Percentiles rank a stretch among this genome's conserved stretches.
Conservation (phyloP, 1,140 invertebrate species). For the Streblospio benedicti region DNA sequence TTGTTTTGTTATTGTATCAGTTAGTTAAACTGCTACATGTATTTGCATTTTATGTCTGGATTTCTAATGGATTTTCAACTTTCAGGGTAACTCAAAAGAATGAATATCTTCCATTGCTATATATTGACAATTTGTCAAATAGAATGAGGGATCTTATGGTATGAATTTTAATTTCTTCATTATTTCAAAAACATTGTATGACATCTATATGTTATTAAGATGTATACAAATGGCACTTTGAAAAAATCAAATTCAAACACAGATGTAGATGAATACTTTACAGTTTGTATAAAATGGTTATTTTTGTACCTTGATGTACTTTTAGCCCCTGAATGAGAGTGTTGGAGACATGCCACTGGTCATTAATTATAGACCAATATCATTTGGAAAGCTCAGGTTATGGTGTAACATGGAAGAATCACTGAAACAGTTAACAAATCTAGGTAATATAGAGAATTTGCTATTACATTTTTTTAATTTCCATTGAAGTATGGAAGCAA, state of each 20-base stretch:
- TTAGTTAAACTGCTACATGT: neutral
- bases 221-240: neutral
- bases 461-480: too few relatives aligned
- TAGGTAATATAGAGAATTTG: too few relatives aligned
- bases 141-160: slow-evolving; percentile 63
- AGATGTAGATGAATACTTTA: neutral
- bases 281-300: neutral
- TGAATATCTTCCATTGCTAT: slow-evolving; percentile 72
- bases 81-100: slow-evolving; percentile 51
- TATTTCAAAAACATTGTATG: neutral
- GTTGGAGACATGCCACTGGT: slow-evolving; percentile 35
- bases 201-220: neutral
- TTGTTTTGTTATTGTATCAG: neutral
- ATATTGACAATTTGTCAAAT: slow-evolving; percentile 71
- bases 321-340: slow-evolving; percentile 34
- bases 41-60: slow-evolving; percentile 6
- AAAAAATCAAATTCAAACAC: neutral
- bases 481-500: too few relatives aligned
- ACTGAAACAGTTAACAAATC: slow-evolving; percentile 57
- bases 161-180: slow-evolving; percentile 12
- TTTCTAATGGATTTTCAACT: slow-evolving; percentile 25
- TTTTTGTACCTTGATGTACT: slow-evolving; percentile 14
- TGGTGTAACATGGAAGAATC: slow-evolving; percentile 71
- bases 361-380: slow-evolving; percentile 48
- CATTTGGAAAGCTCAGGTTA: slow-evolving; percentile 54